Base-by-base conservation (phyloP, 2,797 vertebrate genomes). In the Liparis tanakae region DNA sequence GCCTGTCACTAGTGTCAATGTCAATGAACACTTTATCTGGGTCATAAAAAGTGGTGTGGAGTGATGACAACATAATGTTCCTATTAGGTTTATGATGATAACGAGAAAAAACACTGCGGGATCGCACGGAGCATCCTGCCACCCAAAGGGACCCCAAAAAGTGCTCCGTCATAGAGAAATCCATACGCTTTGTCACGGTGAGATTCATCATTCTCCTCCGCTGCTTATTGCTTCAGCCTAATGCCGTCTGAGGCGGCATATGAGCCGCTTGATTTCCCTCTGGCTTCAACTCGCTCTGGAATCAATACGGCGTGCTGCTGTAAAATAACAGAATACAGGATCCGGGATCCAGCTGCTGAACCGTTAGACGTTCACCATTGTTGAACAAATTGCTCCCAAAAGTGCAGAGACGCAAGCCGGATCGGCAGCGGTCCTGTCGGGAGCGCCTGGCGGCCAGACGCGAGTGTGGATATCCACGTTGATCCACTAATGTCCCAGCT, bases 191-290 rank as follows among this genome's bases (percentile, higher is more conserved):
- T 81, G 88, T 80, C 85, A 76, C 36, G 4, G 56, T 59, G 46
- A 14, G 36, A 79, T 85, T 72, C 76, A 84, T 87, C 83, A 76
- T 56, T 61, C 74, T 18, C 55, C 76, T 50, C 41, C 50, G 61
- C 53, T 79, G 8, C 67, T 80, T 73, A 68, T 34, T 72, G 69
- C 82, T 80, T 50, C 73, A 46, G 60, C 66, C 13, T 25, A 36
- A 70, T 87, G 82, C 87, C 79, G 53, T 76, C 86, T 67, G 82
- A 81, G 72, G 41, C 43, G 13, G 62, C 61, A 58, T 76, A 86
- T 66, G 82, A 81, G 70, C 37, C 39, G 14, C 66, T 63, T 87
- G 83, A 90, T 90, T 90, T 90, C 85, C 85, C 87, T 59, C 67
- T 12, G 74, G 85, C 74, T 76, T 76, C 62, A 33, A 59, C 18